Evolutionary conservation across 1,140 invertebrate species (phyloP), one percentile per base, ranked within the genome.

Genomic region (Calliopsis andreniformis): DNA sequence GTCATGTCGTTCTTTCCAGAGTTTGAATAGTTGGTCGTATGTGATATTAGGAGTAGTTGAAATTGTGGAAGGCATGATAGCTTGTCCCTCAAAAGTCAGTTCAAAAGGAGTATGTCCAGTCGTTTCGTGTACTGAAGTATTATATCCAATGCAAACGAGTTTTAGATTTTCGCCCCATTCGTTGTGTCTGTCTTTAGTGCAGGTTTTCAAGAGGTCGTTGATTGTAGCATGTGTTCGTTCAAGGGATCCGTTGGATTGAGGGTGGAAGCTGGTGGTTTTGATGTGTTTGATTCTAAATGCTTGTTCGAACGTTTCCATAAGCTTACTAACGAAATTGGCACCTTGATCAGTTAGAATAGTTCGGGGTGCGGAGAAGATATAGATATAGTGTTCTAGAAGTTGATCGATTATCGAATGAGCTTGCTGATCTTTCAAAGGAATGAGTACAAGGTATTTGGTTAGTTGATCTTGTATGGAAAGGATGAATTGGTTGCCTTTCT

Each of bases 391-490:
- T 8, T 70, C 18, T 20, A 64, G 42, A n/a, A 89, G 67, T 45
- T 42, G 49, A 35, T 81, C 39, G 6, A 86, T 78, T 45, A 87
- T 79, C 32, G 79, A 72, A 47, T 61, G 53, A 23, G 84, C 71
- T 59, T 73, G 67, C 39, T 81, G 66, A 67, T 82, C 64, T 28
- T 61, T 56, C 2, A 89, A 8, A 3, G 85, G 71, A 2, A 72
- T 59, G 0, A 82, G 66, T 1, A 71, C 16, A 1, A 79, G 42
- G 67, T 83, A 89, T 80, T 89, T 90, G 0, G 84, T 86, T 23
- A 89, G 43, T 55, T 76, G 67, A 68, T 88, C 85, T 72, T 88
- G 81, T 5, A 85, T 62, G 3, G 83, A 86, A 8, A 89, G 47
- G 20, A 89, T 83, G 58, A 72, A 88, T 66, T 82, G 76, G 42